Evolutionary conservation across 2,797 vertebrate species (phyloP).

Genomic region (Galago senegalensis): DNA sequence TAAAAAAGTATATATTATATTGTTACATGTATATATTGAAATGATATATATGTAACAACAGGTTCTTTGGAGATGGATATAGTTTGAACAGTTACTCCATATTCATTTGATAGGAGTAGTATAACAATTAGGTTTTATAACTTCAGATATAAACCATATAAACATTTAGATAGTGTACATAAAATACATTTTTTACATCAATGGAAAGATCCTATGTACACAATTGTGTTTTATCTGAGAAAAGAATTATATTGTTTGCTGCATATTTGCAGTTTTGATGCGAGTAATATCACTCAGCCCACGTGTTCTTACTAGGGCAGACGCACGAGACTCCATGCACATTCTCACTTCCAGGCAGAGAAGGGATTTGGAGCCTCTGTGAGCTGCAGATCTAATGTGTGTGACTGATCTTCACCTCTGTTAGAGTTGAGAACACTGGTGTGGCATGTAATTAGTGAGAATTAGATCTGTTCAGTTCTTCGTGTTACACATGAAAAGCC

Average conservation of each 20-base stretch:
- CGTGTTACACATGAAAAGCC: slow-evolving; percentile 37
- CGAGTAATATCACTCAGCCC: not conserved
- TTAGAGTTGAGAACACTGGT: not conserved
- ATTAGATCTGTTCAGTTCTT: not conserved
- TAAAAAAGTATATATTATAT: no score
- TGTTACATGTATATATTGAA: no score
- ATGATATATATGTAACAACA: no score
- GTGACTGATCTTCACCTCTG: not conserved
- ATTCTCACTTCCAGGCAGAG: not conserved
- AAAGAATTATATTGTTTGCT: not conserved
- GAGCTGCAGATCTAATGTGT: not conserved
- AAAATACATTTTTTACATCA: not conserved
- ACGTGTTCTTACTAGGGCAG: not conserved
- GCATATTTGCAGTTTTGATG: not conserved
- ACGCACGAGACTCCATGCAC: not conserved
- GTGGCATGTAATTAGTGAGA: not conserved
- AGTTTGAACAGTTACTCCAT: not conserved
- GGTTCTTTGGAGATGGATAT: no score
- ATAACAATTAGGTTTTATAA: not conserved
- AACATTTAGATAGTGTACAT: not conserved
- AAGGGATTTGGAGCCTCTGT: not conserved
- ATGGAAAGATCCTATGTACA: not conserved
- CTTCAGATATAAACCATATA: not conserved
- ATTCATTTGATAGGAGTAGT: slow-evolving; percentile 25
- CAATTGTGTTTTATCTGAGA: not conserved